These are phyloP conservation scores for Megastigmus dorsalis DNA, from an alignment of 2,888 invertebrate species.

Conservation along the genomic window DNA sequence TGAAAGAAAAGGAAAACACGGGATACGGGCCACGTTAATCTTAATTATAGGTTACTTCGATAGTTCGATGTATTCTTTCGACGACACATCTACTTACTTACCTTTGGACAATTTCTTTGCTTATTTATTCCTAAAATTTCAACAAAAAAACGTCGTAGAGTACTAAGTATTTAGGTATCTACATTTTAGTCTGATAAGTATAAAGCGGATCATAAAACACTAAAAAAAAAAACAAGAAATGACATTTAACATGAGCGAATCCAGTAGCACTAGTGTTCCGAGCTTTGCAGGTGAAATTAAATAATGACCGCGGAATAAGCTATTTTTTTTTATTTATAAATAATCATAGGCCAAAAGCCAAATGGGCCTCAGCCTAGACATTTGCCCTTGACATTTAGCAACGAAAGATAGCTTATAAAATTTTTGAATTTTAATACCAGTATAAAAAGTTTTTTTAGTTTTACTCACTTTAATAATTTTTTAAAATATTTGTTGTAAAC, in stretches of 20 bases:
- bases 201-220: constrained; percentile 1
- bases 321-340: constrained; percentile 64
- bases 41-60: constrained; percentile 28
- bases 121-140: neutral
- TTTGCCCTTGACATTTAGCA: constrained; percentile 70
- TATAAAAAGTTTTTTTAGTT: too few relatives aligned
- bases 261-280: neutral
- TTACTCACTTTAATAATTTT: too few relatives aligned
- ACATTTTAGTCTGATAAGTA: neutral
- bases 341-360: constrained; percentile 65
- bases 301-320: constrained; percentile 24
- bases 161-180: too few relatives aligned
- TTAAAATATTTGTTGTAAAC: too few relatives aligned
- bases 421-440: too few relatives aligned
- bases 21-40: neutral
- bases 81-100: constrained; percentile 20
- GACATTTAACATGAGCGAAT: neutral
- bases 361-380: constrained; percentile 66
- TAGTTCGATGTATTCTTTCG: neutral
- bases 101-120: neutral
- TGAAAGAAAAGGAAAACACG: neutral
- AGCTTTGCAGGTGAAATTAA: neutral
- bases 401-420: constrained; percentile 45
- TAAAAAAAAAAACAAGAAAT: neutral
- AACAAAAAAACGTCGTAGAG: neutral